These are phyloP conservation scores for Nephrotoma appendiculata DNA, from an alignment of 2,888 invertebrate species.

Conservation along the genomic window DNA sequence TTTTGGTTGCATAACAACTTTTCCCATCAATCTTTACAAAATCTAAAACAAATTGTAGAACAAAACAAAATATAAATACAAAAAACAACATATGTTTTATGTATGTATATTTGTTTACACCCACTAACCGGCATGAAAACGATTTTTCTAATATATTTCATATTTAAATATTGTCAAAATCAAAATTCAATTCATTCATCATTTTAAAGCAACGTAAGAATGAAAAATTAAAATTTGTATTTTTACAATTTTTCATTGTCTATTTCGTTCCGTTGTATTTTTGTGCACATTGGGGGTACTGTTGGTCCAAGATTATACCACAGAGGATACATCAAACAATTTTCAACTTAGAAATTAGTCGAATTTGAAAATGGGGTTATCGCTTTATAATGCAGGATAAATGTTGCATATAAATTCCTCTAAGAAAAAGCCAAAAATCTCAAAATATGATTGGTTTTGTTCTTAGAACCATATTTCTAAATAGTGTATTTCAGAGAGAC, in stretches of 20 bases:
- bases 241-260: background rate
- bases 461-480: too few relatives aligned
- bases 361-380: too few relatives aligned
- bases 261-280: background rate
- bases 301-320: too few relatives aligned
- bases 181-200: background rate
- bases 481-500: too few relatives aligned
- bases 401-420: too few relatives aligned
- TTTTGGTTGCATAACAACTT: too few relatives aligned
- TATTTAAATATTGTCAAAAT: background rate
- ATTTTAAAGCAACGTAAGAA: background rate
- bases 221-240: background rate
- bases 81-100: background rate
- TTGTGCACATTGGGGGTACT: background rate
- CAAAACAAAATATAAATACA: background rate
- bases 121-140: background rate
- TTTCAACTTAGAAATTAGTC: too few relatives aligned
- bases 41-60: background rate
- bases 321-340: too few relatives aligned
- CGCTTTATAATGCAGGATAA: too few relatives aligned
- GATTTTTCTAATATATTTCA: background rate
- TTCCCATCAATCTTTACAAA: background rate
- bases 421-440: too few relatives aligned
- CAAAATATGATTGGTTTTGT: too few relatives aligned
- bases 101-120: background rate